phyloP scores from a whole-genome alignment of 1,140 invertebrate species.

The Bicyclus anynana region DNA sequence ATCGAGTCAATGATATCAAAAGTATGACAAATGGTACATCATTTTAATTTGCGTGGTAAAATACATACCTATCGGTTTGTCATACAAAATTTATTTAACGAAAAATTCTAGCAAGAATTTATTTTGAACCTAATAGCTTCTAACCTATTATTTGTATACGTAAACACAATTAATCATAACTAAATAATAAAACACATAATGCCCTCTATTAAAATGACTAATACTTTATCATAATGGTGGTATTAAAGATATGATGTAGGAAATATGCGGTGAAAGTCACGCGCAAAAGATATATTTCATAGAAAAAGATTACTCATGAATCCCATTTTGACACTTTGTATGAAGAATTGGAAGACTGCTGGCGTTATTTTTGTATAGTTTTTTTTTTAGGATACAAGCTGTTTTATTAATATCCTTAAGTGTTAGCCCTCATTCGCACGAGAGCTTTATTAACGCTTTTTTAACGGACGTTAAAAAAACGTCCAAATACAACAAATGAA shows the following conservation, averaged over 20 bases:
- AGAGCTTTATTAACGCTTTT: too few species aligned
- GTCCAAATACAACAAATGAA: too few species aligned
- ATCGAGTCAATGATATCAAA: too few species aligned
- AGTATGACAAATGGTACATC: too few species aligned
- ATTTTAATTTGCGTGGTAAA: too few species aligned
- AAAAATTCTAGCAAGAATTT: too few species aligned
- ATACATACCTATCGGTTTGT: too few species aligned
- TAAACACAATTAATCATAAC: not conserved
- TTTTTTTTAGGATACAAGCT: conserved; percentile 11
- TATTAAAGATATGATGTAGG: conserved; percentile 37
- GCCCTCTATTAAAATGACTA: conserved; percentile 25
- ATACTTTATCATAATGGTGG: conserved; percentile 39
- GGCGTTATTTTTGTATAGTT: conserved; percentile 23
- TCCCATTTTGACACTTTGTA: conserved; percentile 39
- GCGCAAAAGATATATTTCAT: conserved; percentile 51
- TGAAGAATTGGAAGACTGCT: conserved; percentile 29
- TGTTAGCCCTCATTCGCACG: too few species aligned
- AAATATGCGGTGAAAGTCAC: conserved; percentile 48
- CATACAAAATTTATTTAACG: too few species aligned
- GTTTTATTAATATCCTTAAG: conserved; percentile 8
- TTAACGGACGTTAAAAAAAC: too few species aligned
- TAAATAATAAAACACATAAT: not conserved
- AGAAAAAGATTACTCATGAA: conserved; percentile 38
- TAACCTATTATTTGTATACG: not conserved
- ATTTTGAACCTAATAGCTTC: too few species aligned